Conservation (phyloP, 2,113 vertebrate species). For the Leucoraja erinaceus region DNA sequence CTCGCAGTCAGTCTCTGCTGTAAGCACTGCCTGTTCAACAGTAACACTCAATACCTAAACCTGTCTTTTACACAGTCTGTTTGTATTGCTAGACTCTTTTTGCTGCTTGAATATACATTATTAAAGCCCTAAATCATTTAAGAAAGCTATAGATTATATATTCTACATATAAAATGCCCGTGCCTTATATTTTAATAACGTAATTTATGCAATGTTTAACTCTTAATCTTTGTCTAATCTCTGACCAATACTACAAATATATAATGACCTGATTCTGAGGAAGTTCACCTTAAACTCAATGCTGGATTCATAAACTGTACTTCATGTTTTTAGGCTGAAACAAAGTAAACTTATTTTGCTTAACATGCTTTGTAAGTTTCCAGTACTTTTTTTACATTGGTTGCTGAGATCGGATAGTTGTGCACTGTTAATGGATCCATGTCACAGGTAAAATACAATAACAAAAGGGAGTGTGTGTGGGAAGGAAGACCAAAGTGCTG, state of each 20-base stretch:
- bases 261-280: neutral
- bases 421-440: neutral
- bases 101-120: neutral
- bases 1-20: conserved; percentile 59
- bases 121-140: neutral
- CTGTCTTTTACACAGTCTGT: neutral
- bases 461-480: no score
- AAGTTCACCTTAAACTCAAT: neutral
- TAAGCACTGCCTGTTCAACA: conserved; percentile 50
- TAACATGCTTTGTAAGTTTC: neutral
- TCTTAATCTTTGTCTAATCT: neutral
- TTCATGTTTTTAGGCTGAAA: neutral
- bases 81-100: neutral
- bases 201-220: conserved; percentile 3
- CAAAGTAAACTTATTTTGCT: neutral
- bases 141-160: conserved; percentile 22
- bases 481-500: no score
- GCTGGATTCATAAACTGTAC: neutral
- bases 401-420: neutral
- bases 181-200: conserved; percentile 7
- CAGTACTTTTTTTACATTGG: neutral
- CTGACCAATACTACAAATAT: neutral
- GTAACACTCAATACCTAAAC: conserved; percentile 54
- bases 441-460: no score
- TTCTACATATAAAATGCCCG: neutral